Percentiles rank a stretch among this genome's conserved stretches.
Conservation (phyloP, 2,888 invertebrate species). For the Pelosia muscerda region DNA sequence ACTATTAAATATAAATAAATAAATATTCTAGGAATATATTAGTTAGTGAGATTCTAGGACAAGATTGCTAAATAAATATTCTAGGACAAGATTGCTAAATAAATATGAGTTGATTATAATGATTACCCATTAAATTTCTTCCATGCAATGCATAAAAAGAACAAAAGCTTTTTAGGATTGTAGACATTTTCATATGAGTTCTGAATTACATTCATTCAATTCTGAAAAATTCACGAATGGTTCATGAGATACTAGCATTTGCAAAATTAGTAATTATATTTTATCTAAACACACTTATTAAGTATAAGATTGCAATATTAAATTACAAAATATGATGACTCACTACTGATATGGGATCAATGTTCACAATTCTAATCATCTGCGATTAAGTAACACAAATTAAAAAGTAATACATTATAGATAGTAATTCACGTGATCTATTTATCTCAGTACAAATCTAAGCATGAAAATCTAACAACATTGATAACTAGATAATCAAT, state of each 20-base stretch:
- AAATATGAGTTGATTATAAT: too few species aligned
- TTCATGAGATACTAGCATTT: not conserved
- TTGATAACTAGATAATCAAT: too few species aligned
- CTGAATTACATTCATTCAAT: not conserved
- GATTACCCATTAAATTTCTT: too few species aligned
- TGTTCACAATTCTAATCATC: not conserved
- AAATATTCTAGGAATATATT: too few species aligned
- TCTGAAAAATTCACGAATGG: not conserved
- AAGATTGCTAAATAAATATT: too few species aligned
- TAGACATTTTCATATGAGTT: too few species aligned
- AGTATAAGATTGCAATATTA: not conserved
- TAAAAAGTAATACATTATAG: too few species aligned
- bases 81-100: too few species aligned
- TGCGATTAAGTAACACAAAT: not conserved
- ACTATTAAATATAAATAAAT: too few species aligned
- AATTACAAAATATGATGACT: not conserved
- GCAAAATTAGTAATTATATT: not conserved
- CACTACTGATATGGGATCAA: not conserved
- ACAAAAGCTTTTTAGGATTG: not conserved
- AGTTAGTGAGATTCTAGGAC: too few species aligned
- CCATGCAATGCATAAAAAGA: not conserved
- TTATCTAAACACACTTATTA: too few species aligned
- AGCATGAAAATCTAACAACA: not conserved
- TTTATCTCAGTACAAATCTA: not conserved
- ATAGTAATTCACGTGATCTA: not conserved